A percentile compares a stretch with the other conserved stretches of the same genome.
Conservation (phyloP, 2,797 vertebrate species). For the Neomorphus geoffroyi region DNA sequence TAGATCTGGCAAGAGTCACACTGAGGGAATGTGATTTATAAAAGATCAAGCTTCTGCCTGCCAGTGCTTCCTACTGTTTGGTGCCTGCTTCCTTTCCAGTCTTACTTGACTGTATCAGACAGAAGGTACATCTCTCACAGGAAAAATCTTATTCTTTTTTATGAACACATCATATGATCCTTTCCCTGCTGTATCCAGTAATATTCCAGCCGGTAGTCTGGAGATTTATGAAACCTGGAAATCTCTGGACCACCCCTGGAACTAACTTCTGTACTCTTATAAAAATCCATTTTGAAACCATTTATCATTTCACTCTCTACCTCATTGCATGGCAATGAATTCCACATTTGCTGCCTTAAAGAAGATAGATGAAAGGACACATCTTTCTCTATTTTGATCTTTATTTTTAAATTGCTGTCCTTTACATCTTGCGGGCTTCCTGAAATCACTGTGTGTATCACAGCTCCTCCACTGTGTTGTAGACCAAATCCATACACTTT, state of each 20-base stretch:
- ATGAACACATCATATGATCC: background rate
- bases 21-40: background rate
- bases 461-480: background rate
- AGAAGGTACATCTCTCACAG: background rate
- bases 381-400: background rate
- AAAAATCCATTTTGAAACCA: background rate
- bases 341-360: background rate
- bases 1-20: background rate
- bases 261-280: background rate
- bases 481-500: background rate
- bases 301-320: background rate
- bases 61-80: background rate
- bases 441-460: background rate
- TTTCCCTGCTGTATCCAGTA: background rate
- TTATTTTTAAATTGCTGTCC: background rate
- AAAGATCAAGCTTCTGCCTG: background rate
- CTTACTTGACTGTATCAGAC: background rate
- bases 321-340: background rate
- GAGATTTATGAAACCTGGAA: background rate
- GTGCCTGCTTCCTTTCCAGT: background rate
- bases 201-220: background rate
- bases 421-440: background rate
- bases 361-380: background rate
- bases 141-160: background rate
- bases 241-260: background rate